Evolutionary conservation across 1,140 invertebrate genomes (phyloP).

Genomic region (Spodoptera frugiperda): DNA sequence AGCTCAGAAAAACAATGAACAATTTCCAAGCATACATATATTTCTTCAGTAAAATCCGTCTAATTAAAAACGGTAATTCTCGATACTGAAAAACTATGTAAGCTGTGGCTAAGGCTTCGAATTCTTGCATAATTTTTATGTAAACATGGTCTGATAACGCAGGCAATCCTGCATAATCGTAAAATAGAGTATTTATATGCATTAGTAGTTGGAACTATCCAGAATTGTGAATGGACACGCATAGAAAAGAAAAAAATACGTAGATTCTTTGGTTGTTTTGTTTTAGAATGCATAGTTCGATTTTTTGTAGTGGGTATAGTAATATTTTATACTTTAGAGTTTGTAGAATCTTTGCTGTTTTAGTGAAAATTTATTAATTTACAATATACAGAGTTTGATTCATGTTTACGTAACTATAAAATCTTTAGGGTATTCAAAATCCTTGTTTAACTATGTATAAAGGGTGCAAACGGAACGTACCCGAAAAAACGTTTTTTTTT

Average conservation of each 20-base stretch:
- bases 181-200: slow-evolving; percentile 33
- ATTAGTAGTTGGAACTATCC: slow-evolving; percentile 14
- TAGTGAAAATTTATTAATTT: too few species aligned
- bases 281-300: not conserved
- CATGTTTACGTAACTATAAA: too few species aligned
- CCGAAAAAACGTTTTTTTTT: too few species aligned
- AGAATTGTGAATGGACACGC: slow-evolving; percentile 33
- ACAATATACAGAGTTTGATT: too few species aligned
- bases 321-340: too few species aligned
- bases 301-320: too few species aligned
- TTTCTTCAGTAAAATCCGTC: slow-evolving; percentile 1
- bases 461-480: too few species aligned
- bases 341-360: too few species aligned
- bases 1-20: not conserved
- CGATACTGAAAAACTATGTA: slow-evolving; percentile 22
- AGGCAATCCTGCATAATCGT: slow-evolving; percentile 23
- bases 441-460: too few species aligned
- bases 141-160: slow-evolving; percentile 25
- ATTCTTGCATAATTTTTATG: slow-evolving; percentile 44
- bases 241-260: not conserved
- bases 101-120: not conserved
- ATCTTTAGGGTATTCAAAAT: too few species aligned
- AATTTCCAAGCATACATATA: not conserved
- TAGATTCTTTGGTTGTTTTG: not conserved
- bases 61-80: slow-evolving; percentile 14